Percentiles rank a stretch among this genome's conserved stretches.
Evolutionary conservation across 2,888 invertebrate species (phyloP).

Genomic region (Hedychridium roseum): DNA sequence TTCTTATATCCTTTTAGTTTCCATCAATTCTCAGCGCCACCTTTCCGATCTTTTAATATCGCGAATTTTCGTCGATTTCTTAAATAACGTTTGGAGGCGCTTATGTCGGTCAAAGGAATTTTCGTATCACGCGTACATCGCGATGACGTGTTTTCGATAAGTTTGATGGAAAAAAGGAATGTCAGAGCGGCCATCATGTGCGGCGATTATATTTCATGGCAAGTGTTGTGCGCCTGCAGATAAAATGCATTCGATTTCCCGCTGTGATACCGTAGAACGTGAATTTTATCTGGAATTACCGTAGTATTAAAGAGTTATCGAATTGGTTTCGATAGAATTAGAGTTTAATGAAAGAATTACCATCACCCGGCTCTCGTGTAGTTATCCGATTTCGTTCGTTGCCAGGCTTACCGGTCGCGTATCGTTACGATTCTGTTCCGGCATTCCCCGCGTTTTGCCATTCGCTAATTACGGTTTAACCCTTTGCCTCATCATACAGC

Average conservation of each 20-base stretch:
- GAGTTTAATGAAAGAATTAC: constrained; percentile 8
- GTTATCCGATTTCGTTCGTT: neutral
- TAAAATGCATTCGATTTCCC: neutral
- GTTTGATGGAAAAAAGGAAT: no score
- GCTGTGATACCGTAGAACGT: constrained; percentile 4
- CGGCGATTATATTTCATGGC: neutral
- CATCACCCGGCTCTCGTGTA: neutral
- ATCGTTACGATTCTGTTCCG: neutral
- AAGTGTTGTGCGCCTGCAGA: neutral
- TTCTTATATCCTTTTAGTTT: neutral
- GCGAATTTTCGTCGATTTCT: neutral
- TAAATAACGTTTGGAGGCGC: no score
- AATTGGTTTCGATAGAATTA: constrained; percentile 5
- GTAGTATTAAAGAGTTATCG: constrained; percentile 2
- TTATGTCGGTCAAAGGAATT: no score
- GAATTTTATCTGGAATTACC: constrained; percentile 1
- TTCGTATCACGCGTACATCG: no score
- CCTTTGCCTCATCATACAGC: constrained; percentile 22
- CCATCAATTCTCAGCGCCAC: no score
- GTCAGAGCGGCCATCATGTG: no score
- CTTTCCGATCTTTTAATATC: neutral
- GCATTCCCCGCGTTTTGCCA: constrained; percentile 19
- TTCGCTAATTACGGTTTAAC: constrained; percentile 40
- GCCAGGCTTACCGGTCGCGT: neutral
- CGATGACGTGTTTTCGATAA: no score